Conservation (phyloP, 2,888 invertebrate species). For the Drosophila eohydei region DNA sequence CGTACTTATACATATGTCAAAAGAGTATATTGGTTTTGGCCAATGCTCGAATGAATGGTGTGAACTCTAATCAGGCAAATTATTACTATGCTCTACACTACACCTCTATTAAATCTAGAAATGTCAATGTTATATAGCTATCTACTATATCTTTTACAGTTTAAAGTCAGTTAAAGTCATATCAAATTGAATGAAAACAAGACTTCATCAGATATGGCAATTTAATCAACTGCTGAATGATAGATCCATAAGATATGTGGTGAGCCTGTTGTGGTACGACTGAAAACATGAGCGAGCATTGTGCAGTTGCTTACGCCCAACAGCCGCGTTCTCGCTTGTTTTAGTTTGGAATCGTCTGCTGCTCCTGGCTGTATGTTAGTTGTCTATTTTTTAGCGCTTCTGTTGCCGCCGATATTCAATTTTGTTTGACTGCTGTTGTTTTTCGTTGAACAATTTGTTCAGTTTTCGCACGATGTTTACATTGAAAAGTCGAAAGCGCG, state of each 20-base stretch:
- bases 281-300: neutral
- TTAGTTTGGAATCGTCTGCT: constrained; percentile 15
- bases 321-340: neutral
- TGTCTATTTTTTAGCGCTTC: constrained; percentile 64
- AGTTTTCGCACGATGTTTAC: constrained; percentile 73
- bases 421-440: constrained; percentile 80
- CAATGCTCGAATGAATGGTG: too few species aligned
- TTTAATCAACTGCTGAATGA: too few species aligned
- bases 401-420: constrained; percentile 81
- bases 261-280: too few species aligned
- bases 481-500: constrained; percentile 60
- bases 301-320: neutral
- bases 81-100: too few species aligned
- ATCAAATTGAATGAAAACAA: too few species aligned
- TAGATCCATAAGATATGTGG: too few species aligned
- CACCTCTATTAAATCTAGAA: too few species aligned
- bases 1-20: neutral
- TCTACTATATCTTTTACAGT: too few species aligned
- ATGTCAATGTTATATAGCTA: too few species aligned
- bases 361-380: constrained; percentile 20
- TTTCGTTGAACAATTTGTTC: constrained; percentile 71
- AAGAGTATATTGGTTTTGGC: neutral
- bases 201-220: too few species aligned
- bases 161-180: too few species aligned
- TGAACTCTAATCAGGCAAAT: too few species aligned